Evolutionary conservation across 2,113 vertebrate species (phyloP), one percentile per base, ranked within the genome.

Genomic region (Phoxinus phoxinus): DNA sequence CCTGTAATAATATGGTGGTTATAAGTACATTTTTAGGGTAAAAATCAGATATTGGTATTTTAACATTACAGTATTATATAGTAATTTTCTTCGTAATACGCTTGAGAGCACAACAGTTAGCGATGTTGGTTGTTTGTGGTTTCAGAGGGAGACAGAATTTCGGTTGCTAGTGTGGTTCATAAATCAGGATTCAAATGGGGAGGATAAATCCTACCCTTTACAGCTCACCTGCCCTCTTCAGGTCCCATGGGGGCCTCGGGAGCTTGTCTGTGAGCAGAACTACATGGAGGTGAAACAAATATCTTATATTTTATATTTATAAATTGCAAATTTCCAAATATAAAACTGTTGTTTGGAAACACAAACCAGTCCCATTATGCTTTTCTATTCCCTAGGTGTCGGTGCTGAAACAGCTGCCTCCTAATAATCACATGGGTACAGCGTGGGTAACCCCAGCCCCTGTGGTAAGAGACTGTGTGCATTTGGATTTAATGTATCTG

Each of bases 81-180:
- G 1, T 32, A 17, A 4, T 19, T 35, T 15, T 13, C 3, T 51
- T 17, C 17, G 15, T 17, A 15, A 35, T 35, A 1, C 10, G 9
- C 65, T 21, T 69, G 3, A 67, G 63, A 69, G 17, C 32, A 69
- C 32, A 69, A 23, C 17, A 19, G 6, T 32, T 27, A 10, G 27
- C 17, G 56, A 9, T 35, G 69, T 27, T 85, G 3, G 27, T 27
- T 74, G 15, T 25, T 87, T 65, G 13, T 85, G 30, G 27, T 77
- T 80, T 41, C 44, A 86, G 85, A 73, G 71, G 8, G 86, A 90
- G 25, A 15, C 83, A 1, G 85, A 82, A 17, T 87, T 84, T 30
- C 86, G 63, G 23, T 71, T 91, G 75, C 37, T 87, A 53, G 71
- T 90, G 74, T 90, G 86, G 87, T 90, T 91, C 71, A 84, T 89